Evolutionary conservation across 2,888 invertebrate genomes (phyloP).

Genomic region (Embidobia sp.): DNA sequence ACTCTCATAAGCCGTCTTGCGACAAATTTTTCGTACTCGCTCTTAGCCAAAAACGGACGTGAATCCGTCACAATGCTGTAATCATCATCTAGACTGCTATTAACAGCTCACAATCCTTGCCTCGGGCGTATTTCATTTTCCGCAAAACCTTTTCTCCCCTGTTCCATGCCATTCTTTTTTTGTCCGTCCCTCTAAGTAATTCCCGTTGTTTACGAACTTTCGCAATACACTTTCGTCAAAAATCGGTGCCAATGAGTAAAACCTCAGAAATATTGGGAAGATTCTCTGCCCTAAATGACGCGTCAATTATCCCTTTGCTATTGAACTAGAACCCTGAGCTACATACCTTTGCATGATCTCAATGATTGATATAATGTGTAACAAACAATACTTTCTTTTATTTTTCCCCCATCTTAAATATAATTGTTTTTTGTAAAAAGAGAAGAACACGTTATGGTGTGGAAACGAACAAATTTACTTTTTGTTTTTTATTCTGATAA

Average conservation of each 20-base stretch:
- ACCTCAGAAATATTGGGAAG: constrained; percentile 23
- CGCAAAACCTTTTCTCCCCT: constrained; percentile 40
- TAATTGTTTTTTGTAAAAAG: too few species aligned
- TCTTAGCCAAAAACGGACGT: constrained; percentile 57
- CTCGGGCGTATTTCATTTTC: constrained; percentile 63
- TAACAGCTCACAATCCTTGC: constrained; percentile 49
- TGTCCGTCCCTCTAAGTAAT: constrained; percentile 43
- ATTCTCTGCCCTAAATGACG: constrained; percentile 32
- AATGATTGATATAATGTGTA: constrained; percentile 23
- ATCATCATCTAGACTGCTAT: constrained; percentile 59
- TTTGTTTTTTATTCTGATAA: too few species aligned
- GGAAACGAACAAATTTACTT: too few species aligned
- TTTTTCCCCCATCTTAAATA: neutral
- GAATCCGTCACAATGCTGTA: constrained; percentile 51
- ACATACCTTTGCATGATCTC: constrained; percentile 46
- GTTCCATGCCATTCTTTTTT: constrained; percentile 4
- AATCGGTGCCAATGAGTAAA: constrained; percentile 30
- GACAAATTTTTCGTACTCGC: constrained; percentile 32
- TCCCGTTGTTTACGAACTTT: constrained; percentile 53
- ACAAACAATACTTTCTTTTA: constrained; percentile 26
- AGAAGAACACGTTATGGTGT: too few species aligned
- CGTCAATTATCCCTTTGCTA: constrained; percentile 40
- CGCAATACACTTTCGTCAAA: too few species aligned
- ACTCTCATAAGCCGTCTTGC: neutral
- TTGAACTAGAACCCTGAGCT: constrained; percentile 35